Evolutionary conservation across 37 sponge, comb jelly and placozoan species (phyloP), one percentile per base, ranked within the genome.

Genomic region (Agelas oroides): DNA sequence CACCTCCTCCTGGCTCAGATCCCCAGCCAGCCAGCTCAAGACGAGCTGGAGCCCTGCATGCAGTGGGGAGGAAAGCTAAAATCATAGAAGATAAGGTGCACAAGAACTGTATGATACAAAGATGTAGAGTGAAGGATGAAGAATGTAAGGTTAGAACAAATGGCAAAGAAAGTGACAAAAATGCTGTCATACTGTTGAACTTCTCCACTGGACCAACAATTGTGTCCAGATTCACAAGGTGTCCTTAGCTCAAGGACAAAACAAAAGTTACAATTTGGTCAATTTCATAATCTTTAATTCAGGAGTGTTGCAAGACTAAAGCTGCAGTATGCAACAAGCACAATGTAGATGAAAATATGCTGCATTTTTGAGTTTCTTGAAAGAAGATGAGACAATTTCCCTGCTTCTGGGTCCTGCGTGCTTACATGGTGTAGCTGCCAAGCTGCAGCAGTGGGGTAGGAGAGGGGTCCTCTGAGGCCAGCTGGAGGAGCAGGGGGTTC

Each of bases 11-110:
- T 17, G 76, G 21, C 53, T 65, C 81, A 2, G 91, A 85, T 1
- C 76, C 86, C 91, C 91, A 90, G n/a, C 61, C 91, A 27, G 64
- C 77, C 18, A 23, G n/a, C 46, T 84, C 75, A 12, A 90, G 70
- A 5, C 37, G 70, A 28, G 37, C 67, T 32, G 86, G 86, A 52
- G 68, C 70, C 73, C 91, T 90, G 53, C 53, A 46, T 90, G 53
- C 53, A 46, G 46, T 46, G 6, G 46, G 46, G 46, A 46, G 8
- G 46, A 8, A 46, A 8, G 3, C 65, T 0, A 65, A 2, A 38
- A 12, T 23, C 41, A 37, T 27, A 15, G 36, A 62, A 59, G 61
- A n/a, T 36, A 34, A 16, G 59, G 39, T 34, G 40, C 32, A 24
- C 59, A 6, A 5, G 11, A 75, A 14, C 1, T 14, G 53, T 24